Base-by-base conservation (phyloP, 1,140 invertebrate genomes). In the Sipha flava region DNA sequence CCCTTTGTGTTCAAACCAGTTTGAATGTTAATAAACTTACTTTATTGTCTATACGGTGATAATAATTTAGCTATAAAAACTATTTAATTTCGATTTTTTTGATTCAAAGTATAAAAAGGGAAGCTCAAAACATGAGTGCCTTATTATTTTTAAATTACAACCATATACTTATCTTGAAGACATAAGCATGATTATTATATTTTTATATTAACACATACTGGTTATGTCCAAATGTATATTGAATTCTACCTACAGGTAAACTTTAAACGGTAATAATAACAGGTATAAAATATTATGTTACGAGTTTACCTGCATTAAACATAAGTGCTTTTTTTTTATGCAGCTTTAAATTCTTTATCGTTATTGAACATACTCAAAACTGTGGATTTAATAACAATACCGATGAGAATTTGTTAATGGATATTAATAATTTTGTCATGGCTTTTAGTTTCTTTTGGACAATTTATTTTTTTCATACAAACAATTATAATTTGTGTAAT, bases 1-100 rank as follows among this genome's bases (percentile, higher is more conserved):
- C 34, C 73, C 73, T 43, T 77, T 77, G 10, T 77, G 73, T 77
- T 77, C 73, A 0, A 77, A 26, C 73, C 73, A 77, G 26, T 77
- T 77, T 40, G 73, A 77, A 57, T 57, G 59, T 26, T 59, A 77
- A 40, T 77, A 77, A 0, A 77, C 52, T 77, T 10, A 59, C 73
- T 59, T 77, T 52, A 43, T 77, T 52, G 16, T 52, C 73, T 77
- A 54, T 16, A 57, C 40, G 37, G 59, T 4, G 4, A 64, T 34
- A 34, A 37, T 59, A 29, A 59, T 18, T n/a, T 12, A 54, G 31
- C n/a, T n/a, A 59, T 45, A 34, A n/a, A 26, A 10, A 2, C n/a
- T 7, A 45, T 6, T 45, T 1, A 7, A 12, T n/a, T n/a, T n/a
- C n/a, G n/a, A n/a, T 12, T 6, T 45, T 10, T 45, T 45, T 45